Percentiles rank a stretch among this genome's conserved stretches.
Evolutionary conservation across 2,888 invertebrate genomes (phyloP).

Genomic region (Nomada fucata): DNA sequence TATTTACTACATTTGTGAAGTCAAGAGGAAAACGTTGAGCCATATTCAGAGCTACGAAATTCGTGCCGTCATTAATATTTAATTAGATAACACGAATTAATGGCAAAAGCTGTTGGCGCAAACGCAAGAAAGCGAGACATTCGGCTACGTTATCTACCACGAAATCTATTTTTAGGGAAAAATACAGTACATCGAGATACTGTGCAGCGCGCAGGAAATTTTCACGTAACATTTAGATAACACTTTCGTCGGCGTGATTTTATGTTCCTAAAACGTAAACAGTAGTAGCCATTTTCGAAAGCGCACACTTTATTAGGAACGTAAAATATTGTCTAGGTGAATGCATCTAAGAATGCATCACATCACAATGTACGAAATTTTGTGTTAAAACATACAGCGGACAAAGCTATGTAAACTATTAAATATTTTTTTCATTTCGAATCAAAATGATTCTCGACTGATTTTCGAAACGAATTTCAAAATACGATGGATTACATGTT

Average conservation of each 20-base stretch:
- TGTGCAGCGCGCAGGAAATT: background rate
- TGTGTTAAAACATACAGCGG: too few species aligned
- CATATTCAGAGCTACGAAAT: background rate
- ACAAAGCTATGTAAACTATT: too few species aligned
- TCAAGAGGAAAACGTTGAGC: too few species aligned
- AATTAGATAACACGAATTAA: background rate
- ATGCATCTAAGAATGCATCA: too few species aligned
- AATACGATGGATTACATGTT: too few species aligned
- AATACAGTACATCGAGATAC: background rate
- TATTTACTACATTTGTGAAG: too few species aligned
- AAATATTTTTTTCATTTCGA: too few species aligned
- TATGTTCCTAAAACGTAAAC: background rate
- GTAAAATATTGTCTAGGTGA: too few species aligned
- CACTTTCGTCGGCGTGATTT: background rate
- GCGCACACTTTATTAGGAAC: background rate
- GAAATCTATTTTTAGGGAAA: conserved; percentile 19
- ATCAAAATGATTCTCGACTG: too few species aligned
- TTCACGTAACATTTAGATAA: conserved; percentile 41
- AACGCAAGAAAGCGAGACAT: conserved; percentile 26
- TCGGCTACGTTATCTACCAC: conserved; percentile 1
- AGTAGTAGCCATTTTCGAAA: background rate
- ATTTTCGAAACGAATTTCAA: too few species aligned
- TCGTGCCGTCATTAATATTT: background rate
- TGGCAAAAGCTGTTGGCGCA: background rate
- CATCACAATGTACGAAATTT: too few species aligned